phyloP scores from a whole-genome alignment of 2,113 vertebrate genomes.

The Grus americana region DNA sequence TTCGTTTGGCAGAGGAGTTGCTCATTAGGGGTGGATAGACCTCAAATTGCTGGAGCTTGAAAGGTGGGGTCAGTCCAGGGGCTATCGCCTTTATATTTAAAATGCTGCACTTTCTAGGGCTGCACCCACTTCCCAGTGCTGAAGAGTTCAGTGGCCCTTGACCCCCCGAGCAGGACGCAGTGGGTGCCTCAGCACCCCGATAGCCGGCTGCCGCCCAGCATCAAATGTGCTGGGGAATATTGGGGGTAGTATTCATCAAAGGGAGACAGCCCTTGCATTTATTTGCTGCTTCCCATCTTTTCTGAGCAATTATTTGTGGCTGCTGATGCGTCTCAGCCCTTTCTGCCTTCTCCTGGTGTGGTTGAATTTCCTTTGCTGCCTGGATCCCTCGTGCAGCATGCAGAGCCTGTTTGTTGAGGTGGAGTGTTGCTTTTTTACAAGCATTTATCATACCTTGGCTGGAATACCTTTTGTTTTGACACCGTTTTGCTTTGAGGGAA shows the following conservation, averaged over 20 bases:
- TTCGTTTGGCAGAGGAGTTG: background rate
- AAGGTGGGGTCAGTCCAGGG: no score
- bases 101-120: background rate
- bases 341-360: background rate
- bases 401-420: background rate
- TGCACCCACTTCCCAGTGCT: background rate
- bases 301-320: background rate
- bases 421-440: background rate
- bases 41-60: background rate
- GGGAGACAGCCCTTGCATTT: background rate
- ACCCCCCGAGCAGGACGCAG: fast-evolving
- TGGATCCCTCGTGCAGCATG: fast-evolving
- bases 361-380: background rate
- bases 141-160: background rate
- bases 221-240: no score
- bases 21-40: background rate
- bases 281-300: background rate
- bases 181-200: background rate
- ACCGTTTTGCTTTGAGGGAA: background rate
- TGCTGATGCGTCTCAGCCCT: background rate
- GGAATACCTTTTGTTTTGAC: background rate
- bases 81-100: background rate
- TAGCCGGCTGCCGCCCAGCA: fast-evolving
- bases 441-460: no score
- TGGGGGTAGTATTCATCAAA: background rate